Conservation (phyloP, 2,888 invertebrate species). For the Brachypalpus laphriformis region DNA sequence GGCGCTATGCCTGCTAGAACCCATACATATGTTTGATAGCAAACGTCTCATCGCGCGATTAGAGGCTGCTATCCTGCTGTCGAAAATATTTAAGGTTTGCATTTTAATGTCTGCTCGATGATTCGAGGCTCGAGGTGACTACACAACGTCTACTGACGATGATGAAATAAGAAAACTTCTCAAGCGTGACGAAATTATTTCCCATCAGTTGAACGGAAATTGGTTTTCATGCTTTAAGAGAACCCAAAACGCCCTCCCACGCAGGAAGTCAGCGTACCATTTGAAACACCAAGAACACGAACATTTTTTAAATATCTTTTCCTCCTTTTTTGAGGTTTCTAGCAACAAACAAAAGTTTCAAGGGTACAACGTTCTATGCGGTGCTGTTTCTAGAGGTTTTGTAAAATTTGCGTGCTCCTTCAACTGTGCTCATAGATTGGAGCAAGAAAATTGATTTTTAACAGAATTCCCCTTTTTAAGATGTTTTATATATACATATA, state of each 20-base stretch:
- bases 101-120: conserved; percentile 38
- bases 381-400: not conserved
- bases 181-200: conserved; percentile 52
- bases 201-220: conserved; percentile 57
- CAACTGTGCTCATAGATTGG: not conserved
- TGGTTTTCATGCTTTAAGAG: conserved; percentile 37
- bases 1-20: not conserved
- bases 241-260: not conserved
- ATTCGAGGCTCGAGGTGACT: conserved; percentile 7
- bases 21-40: not conserved
- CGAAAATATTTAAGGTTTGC: conserved; percentile 36
- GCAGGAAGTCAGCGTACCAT: conserved; percentile 4
- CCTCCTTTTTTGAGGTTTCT: not conserved
- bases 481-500: not conserved
- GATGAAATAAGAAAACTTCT: conserved; percentile 50
- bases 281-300: not conserved
- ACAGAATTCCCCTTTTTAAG: conserved; percentile 19
- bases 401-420: conserved; percentile 10
- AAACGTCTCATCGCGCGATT: not conserved
- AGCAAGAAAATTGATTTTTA: conserved; percentile 51
- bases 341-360: conserved; percentile 8
- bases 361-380: not conserved
- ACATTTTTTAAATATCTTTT: not conserved
- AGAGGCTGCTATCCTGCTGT: not conserved
- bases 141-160: not conserved